Evolutionary conservation across 2,113 vertebrate species (phyloP).

Genomic region (Lucifuga dentata): DNA sequence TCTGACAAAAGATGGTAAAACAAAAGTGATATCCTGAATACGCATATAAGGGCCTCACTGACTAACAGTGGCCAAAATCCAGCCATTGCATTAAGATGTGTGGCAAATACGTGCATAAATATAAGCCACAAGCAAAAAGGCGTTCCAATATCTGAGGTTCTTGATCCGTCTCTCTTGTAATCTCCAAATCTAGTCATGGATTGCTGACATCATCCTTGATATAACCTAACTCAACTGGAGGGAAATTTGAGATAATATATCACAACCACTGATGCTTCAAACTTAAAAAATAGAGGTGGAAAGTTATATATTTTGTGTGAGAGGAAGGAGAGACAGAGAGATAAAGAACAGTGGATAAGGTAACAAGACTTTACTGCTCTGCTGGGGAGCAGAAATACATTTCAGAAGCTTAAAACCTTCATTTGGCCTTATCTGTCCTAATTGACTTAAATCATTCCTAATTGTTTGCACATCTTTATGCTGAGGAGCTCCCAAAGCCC

Average conservation of each 20-base stretch:
- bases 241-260: conserved; percentile 21
- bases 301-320: too few relatives aligned
- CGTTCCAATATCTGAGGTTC: conserved; percentile 15
- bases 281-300: too few relatives aligned
- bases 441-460: conserved; percentile 85
- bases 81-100: neutral
- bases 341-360: conserved; percentile 24
- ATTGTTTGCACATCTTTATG: conserved; percentile 79
- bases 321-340: neutral
- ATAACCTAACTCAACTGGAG: conserved; percentile 56
- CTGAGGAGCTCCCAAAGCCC: conserved; percentile 19
- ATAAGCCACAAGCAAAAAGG: conserved; percentile 11
- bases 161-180: conserved; percentile 36
- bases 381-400: conserved; percentile 66
- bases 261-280: too few relatives aligned
- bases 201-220: conserved; percentile 61
- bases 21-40: neutral
- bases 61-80: conserved; percentile 17
- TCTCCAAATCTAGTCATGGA: conserved; percentile 48
- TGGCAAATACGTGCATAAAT: too few relatives aligned
- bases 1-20: neutral
- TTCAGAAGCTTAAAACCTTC: conserved; percentile 88
- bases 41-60: neutral
- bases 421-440: conserved; percentile 87
- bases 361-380: conserved; percentile 42